Base-by-base conservation (phyloP, 2,797 vertebrate species). In the Chelon auratus region DNA sequence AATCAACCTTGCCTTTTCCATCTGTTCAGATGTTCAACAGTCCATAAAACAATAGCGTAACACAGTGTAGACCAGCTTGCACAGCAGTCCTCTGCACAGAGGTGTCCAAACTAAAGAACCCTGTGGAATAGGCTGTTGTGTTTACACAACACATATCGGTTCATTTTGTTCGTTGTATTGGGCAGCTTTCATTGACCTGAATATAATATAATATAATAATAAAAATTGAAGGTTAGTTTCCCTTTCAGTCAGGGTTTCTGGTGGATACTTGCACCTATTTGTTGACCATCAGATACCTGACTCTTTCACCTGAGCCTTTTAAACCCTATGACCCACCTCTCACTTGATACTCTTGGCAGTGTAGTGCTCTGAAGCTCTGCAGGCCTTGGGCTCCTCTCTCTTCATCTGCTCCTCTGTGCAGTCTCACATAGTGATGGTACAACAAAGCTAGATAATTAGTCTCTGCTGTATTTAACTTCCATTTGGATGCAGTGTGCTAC, bases 1-100 rank as follows among this genome's bases (percentile, higher is more conserved):
- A 91, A 92, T 92, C 89, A 92, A 86, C 89, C 89, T 87, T 90
- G 85, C 75, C 67, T 68, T 40, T 86, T 89, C 91, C 93, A 92
- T 93, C 91, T 93, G 93, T 90, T 91, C 78, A 62, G 52, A 69
- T 88, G 85, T 81, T 88, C 83, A 88, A 48, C 82, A 68, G 87
- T 77, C 84, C 89, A 74, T 89, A 82, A 90, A 89, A 91, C 68
- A 83, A 76, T 75, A 76, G 70, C 9, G 11, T 59, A 88, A 84
- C 77, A 57, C 50, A 40, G 58, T 54, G 68, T 73, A 68, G 72
- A 84, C 77, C 80, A 87, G 78, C 77, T 87, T 87, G 78, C 48
- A 47, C 70, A 76, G 85, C 79, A 87, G 66, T 78, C 66, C 54
- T 75, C 62, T 74, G 73, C 84, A 60, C 77, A 77, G 67, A 83